Evolutionary conservation across 2,888 invertebrate species (phyloP).

Genomic region (Sphaeridia pumilis): DNA sequence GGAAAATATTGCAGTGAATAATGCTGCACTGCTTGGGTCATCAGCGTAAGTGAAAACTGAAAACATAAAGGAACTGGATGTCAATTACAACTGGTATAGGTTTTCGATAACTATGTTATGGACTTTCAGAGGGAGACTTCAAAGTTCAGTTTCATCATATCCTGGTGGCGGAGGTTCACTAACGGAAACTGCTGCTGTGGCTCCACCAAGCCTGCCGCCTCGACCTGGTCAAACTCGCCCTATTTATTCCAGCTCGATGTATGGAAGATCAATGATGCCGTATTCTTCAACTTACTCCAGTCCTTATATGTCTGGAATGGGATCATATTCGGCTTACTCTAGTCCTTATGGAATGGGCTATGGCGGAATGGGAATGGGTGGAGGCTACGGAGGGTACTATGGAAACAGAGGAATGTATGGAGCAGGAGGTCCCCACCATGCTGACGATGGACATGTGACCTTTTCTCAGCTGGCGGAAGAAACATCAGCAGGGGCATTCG

Average conservation of each 20-base stretch:
- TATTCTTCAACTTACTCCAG: conserved; percentile 8
- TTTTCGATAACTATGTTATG: not conserved
- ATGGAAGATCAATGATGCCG: not conserved
- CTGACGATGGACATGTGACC: conserved; percentile 26
- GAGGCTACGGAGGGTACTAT: not conserved
- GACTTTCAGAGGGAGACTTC: conserved; percentile 28
- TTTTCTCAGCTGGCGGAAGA: conserved; percentile 84
- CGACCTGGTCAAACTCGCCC: conserved; percentile 28
- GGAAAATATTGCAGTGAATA: not conserved
- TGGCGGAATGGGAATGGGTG: not conserved
- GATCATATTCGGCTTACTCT: conserved; percentile 12
- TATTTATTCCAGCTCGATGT: conserved; percentile 18
- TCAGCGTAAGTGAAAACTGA: not conserved
- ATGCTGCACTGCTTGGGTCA: not conserved
- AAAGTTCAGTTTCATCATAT: conserved; percentile 29
- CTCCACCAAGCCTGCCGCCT: conserved; percentile 31
- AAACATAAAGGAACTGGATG: not conserved
- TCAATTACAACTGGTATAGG: not conserved
- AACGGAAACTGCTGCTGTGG: not conserved
- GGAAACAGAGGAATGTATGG: conserved; percentile 17
- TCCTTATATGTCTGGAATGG: conserved; percentile 9
- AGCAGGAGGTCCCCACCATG: conserved; percentile 7
- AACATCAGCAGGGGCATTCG: conserved; percentile 81
- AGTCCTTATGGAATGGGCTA: conserved; percentile 8
- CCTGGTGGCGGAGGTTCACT: conserved; percentile 22